phyloP scores from a whole-genome alignment of 2,888 invertebrate species.

The Yponomeuta evonymella region DNA sequence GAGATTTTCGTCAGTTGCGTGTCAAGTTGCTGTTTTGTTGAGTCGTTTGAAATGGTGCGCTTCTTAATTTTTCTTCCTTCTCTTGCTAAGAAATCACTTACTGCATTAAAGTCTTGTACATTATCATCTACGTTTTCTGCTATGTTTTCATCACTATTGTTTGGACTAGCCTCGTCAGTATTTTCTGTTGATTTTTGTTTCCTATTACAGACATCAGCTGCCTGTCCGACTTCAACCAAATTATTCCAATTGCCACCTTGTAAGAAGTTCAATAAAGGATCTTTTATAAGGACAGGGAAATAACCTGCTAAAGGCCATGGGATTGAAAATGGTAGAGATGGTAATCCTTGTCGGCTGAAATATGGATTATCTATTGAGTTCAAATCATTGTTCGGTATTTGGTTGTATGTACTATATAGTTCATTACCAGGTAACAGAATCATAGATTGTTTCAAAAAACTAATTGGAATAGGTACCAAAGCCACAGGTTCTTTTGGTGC shows the following conservation, averaged over 20 bases:
- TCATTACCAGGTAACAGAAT: slow-evolving; percentile 24
- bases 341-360: slow-evolving; percentile 44
- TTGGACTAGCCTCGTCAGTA: slow-evolving; percentile 12
- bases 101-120: background rate
- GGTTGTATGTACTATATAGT: slow-evolving; percentile 27
- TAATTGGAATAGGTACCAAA: background rate
- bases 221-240: slow-evolving; percentile 77
- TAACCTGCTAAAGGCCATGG: slow-evolving; percentile 70
- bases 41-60: slow-evolving; percentile 39
- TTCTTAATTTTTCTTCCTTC: slow-evolving; percentile 52
- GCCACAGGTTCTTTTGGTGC: background rate
- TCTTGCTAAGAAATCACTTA: slow-evolving; percentile 25
- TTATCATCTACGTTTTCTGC: background rate
- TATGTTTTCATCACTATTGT: background rate
- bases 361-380: slow-evolving; percentile 34
- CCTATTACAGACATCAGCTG: slow-evolving; percentile 68
- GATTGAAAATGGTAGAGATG: slow-evolving; percentile 40
- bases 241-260: slow-evolving; percentile 70
- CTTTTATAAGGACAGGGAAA: slow-evolving; percentile 76
- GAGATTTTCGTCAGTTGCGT: slow-evolving; percentile 29
- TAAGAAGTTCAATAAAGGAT: slow-evolving; percentile 70
- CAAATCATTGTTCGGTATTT: slow-evolving; percentile 27
- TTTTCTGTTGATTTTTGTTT: slow-evolving; percentile 44
- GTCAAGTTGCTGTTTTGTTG: slow-evolving; percentile 36
- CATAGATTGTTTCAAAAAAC: background rate